A percentile compares a stretch with the other conserved stretches of the same genome.
These are phyloP conservation scores for Deilephila elpenor DNA, from an alignment of 2,888 invertebrate species.

Conservation along the genomic window DNA sequence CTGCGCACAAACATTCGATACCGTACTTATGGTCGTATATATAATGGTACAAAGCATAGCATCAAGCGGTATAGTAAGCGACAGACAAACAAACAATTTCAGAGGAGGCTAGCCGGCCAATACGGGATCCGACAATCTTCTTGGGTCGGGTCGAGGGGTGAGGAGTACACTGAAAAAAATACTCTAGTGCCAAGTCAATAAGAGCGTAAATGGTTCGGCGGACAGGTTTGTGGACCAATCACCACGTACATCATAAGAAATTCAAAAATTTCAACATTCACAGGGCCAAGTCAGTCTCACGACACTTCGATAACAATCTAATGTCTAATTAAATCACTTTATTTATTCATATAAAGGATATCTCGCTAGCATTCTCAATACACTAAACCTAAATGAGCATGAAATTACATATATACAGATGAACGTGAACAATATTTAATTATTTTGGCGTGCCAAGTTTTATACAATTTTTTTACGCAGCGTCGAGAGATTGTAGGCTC, in stretches of 20 bases:
- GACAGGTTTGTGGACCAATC: conserved; percentile 59
- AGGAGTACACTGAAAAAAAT: conserved; percentile 84
- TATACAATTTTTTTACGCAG: background rate
- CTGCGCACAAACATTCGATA: conserved; percentile 39
- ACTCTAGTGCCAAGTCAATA: conserved; percentile 84
- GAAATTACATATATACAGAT: conserved; percentile 70
- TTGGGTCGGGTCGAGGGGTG: conserved; percentile 86
- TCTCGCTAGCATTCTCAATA: conserved; percentile 83
- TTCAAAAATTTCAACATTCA: conserved; percentile 50
- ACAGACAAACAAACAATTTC: conserved; percentile 82
- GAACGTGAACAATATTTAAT: background rate
- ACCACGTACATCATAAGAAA: conserved; percentile 36
- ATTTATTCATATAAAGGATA: conserved; percentile 60
- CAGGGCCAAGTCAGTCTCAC: conserved; percentile 44
- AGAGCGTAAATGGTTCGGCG: conserved; percentile 78
- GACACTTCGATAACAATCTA: conserved; percentile 47
- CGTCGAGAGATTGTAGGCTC: background rate
- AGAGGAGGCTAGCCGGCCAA: conserved; percentile 84
- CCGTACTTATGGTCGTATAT: conserved; percentile 41
- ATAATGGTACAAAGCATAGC: conserved; percentile 73
- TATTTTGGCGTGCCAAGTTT: background rate
- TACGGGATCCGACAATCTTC: conserved; percentile 77
- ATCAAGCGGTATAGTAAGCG: conserved; percentile 73
- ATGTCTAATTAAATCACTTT: conserved; percentile 40
- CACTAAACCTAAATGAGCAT: conserved; percentile 80